A percentile compares a stretch with the other conserved stretches of the same genome.
phyloP scores from a whole-genome alignment of 2,113 vertebrate species.

The Mesembrinibis cayennensis region DNA sequence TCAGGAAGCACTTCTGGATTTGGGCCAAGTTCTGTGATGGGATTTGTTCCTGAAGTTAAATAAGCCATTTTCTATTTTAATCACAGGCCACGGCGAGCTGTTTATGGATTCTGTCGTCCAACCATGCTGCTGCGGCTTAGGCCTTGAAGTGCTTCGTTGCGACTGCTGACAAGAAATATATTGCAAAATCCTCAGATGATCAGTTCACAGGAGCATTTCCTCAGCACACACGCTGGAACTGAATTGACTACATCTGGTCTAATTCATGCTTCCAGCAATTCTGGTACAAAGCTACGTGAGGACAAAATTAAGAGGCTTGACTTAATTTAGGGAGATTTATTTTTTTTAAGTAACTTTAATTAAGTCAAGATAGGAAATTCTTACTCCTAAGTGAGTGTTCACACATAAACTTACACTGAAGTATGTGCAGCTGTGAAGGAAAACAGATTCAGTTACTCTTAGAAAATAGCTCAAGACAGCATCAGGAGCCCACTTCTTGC shows the following conservation, averaged over 20 bases:
- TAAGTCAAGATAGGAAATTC: slow-evolving; percentile 55
- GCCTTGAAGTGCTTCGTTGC: slow-evolving; percentile 6
- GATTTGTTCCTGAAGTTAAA: slow-evolving; percentile 18
- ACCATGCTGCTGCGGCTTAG: not conserved
- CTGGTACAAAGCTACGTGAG: not conserved
- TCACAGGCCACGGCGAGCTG: not conserved
- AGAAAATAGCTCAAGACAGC: not conserved
- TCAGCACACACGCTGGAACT: not conserved
- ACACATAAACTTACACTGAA: not conserved
- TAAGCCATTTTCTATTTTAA: slow-evolving; percentile 25
- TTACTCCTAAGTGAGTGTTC: slow-evolving; percentile 10
- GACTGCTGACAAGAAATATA: not conserved
- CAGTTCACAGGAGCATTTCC: not conserved
- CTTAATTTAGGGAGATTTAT: slow-evolving; percentile 4
- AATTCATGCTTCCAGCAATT: not conserved
- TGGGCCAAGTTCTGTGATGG: not conserved
- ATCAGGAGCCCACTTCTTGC: not conserved
- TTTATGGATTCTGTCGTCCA: slow-evolving; percentile 32
- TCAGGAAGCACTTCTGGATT: not conserved
- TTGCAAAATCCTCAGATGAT: slow-evolving; percentile 2
- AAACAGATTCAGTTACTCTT: slow-evolving; percentile 1
- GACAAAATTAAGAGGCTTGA: slow-evolving; percentile 19
- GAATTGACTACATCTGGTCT: slow-evolving; percentile 3
- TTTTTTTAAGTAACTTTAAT: not conserved
- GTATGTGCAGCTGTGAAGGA: slow-evolving; percentile 12